Evolutionary conservation across 2,888 invertebrate species (phyloP).

Genomic region (Pachymerium ferrugineum): DNA sequence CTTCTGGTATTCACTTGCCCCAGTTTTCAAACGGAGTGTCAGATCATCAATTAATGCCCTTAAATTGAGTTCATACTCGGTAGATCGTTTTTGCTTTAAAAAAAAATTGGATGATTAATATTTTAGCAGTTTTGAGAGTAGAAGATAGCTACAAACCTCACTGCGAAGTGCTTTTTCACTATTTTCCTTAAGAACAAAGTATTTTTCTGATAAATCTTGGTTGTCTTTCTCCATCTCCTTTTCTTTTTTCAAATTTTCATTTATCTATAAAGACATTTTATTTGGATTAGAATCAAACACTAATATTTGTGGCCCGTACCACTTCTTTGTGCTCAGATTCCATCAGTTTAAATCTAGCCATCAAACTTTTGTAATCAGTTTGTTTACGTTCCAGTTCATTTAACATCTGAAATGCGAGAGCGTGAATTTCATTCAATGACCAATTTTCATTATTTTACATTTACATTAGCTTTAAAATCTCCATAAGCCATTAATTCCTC

Average conservation of each 20-base stretch:
- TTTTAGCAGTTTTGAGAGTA: not conserved
- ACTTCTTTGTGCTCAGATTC: not conserved
- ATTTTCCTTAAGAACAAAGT: not conserved
- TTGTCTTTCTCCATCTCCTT: not conserved
- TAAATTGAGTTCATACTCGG: not conserved
- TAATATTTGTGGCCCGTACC: not conserved
- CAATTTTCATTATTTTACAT: too few species aligned
- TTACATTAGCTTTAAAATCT: constrained; percentile 25
- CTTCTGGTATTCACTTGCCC: constrained; percentile 26
- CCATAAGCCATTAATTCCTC: constrained; percentile 28
- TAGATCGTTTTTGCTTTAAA: not conserved
- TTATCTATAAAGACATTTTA: not conserved
- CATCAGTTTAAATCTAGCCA: not conserved
- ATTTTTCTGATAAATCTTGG: not conserved
- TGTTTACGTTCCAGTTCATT: not conserved
- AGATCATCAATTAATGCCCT: constrained; percentile 16
- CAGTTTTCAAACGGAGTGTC: not conserved
- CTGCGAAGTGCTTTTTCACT: not conserved
- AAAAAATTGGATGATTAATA: not conserved
- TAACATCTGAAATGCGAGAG: not conserved
- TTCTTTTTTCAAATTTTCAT: not conserved
- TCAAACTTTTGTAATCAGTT: not conserved
- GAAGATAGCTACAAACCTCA: not conserved
- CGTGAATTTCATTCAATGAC: not conserved
- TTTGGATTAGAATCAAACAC: not conserved